A percentile compares a stretch with the other conserved stretches of the same genome.
Evolutionary conservation across 2,888 invertebrate genomes (phyloP).

Genomic region (Boloria euphrosyne): DNA sequence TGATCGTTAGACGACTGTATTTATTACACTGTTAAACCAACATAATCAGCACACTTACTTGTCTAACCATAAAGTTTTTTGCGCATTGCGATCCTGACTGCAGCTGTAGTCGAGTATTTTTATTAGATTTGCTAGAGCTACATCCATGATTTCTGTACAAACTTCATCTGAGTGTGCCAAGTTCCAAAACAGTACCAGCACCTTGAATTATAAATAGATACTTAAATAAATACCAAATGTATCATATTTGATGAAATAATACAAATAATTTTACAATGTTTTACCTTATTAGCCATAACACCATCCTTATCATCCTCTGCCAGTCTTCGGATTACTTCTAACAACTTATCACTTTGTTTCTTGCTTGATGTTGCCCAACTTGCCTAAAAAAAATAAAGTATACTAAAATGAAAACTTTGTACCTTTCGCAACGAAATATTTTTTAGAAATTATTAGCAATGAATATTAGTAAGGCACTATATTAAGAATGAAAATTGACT

Average conservation of each 20-base stretch:
- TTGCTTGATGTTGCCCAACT: conserved; percentile 98
- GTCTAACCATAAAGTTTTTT: conserved; percentile 97
- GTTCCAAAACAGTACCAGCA: conserved; percentile 97
- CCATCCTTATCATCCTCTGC: conserved; percentile 99
- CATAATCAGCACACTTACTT: conserved; percentile 74
- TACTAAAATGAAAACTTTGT: not conserved
- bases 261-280: not conserved
- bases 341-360: conserved; percentile 96
- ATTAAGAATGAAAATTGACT: not conserved
- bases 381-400: conserved; percentile 69
- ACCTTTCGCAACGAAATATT: too few species aligned
- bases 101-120: conserved; percentile 99
- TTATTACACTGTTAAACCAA: not conserved
- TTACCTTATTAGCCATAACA: conserved; percentile 98
- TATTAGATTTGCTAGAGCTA: conserved; percentile 96
- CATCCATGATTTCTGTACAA: conserved; percentile 98
- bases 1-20: not conserved
- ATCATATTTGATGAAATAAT: not conserved
- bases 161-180: conserved; percentile 98
- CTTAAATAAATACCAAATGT: not conserved
- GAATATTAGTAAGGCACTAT: not conserved
- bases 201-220: conserved; percentile 65
- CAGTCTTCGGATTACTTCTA: conserved; percentile 96
- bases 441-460: too few species aligned
- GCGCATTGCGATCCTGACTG: conserved; percentile 97